Base-by-base conservation (phyloP, 2,888 invertebrate species). In the Cantharis nigra region DNA sequence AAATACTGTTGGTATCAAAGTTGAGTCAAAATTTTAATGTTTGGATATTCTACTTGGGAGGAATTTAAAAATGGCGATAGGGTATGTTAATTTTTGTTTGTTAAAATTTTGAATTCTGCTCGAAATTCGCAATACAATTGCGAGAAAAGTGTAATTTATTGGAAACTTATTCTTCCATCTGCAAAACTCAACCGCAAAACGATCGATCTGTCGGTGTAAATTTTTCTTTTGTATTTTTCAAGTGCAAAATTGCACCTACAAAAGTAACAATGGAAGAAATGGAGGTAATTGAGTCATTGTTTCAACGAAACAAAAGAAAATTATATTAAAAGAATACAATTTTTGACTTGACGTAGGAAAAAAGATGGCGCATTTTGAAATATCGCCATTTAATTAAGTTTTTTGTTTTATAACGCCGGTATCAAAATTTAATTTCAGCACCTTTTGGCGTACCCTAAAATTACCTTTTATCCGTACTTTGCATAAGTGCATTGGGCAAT, bases 301-400 rank as follows among this genome's bases (percentile, higher is more conserved):
- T 70, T 62, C n/a, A 14, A 16, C n/a, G 23, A 10, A 62, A 70
- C 70, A 70, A 70, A 70, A 70, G 70, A 70, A 70, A 49, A 70
- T 70, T 70, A 20, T 33, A 33, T 16, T 33, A 33, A 30, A 70
- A 33, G 16, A 16, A 70, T 67, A 20, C 65, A 67, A 13, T 67
- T 67, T 67, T 67, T n/a, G 20, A 26, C 65, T 67, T 26, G 65
- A 67, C 49, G 49, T 49, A 49, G n/a, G 33, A 49, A 49, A 49
- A 49, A 49, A 49, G 9, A 49, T 49, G 49, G 49, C 49, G 49
- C 49, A 49, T 49, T 49, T n/a, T 49, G 49, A 49, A 49, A 49
- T 49, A 49, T 49, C 49, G 49, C 49, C 49, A 49, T 49, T 49
- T 49, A 49, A 49, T 49, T n/a, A 49, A 49, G 49, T n/a, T 49